A percentile compares a stretch with the other conserved stretches of the same genome.
These are phyloP conservation scores for Oceanodroma tethys DNA, from an alignment of 2,113 vertebrate species.

Conservation along the genomic window DNA sequence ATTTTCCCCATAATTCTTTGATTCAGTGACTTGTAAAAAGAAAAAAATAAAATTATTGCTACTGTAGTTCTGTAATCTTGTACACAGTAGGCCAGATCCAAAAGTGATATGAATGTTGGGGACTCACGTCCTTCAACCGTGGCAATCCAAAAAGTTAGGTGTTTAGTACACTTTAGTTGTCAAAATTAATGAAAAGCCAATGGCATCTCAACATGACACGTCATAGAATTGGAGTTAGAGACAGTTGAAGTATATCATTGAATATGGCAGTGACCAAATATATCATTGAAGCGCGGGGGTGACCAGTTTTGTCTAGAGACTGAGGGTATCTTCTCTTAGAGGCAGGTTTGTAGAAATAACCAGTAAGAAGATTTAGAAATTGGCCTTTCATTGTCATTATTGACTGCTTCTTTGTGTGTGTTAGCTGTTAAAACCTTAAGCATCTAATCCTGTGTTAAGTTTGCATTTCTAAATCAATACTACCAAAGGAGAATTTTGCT, in stretches of 20 bases:
- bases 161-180: neutral
- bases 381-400: neutral
- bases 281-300: neutral
- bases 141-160: neutral
- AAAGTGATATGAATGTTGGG: neutral
- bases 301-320: neutral
- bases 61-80: neutral
- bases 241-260: neutral
- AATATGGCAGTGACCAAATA: neutral
- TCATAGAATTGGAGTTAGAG: neutral
- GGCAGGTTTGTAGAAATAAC: neutral
- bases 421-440: neutral
- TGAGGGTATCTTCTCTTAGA: neutral
- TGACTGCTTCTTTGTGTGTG: neutral
- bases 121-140: rapidly evolving
- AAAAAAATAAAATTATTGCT: neutral
- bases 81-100: neutral
- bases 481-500: neutral
- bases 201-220: neutral
- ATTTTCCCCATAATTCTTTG: neutral
- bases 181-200: neutral
- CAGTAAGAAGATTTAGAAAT: neutral
- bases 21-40: neutral
- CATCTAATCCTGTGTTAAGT: neutral
- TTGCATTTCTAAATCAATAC: neutral